Evolutionary conservation across 2,888 invertebrate genomes (phyloP), one percentile per base, ranked within the genome.

Genomic region (Campoplex nolae): DNA sequence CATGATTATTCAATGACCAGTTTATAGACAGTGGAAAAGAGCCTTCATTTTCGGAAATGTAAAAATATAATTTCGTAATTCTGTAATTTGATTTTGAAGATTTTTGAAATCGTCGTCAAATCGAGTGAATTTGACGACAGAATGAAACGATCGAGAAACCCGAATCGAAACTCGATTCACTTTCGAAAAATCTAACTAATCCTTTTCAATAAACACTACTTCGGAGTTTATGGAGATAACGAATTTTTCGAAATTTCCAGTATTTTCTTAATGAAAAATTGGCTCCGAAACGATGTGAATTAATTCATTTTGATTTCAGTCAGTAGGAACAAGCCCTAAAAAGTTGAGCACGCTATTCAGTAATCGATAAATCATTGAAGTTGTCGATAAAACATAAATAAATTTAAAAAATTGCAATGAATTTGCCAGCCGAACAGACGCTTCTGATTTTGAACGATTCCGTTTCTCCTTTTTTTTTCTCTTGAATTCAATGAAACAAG

Each of bases 401-500:
- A 16, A 48, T 28, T 23, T 23, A 13, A 16, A 71, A 71, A 71
- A 48, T 51, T 6, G 71, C 16, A 32, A 62, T 62, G 6, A 7
- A 32, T 62, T 62, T 32, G 28, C 16, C 62, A 16, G 13, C 23
- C 48, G 16, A 62, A 2, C 16, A 13, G 8, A 16, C 58, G 18
- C 32, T 56, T 38, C 73, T 38, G 62, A 32, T 62, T 16, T 62
- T 7, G 7, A 42, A 23, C 42, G 38, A 68, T 28, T 62, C 75
- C 23, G 42, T 38, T 45, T 32, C 18, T 51, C 42, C 9, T 28
- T 35, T 56, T 45, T 54, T 28, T 54, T 8, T 38, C 68, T 68
- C 18, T 70, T 11, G 56, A 70, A 56, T 28, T 79, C 45, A 68
- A 70, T n/a, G 70, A 35, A 90, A 84, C 81, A 71, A 78, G 58